Conservation (phyloP, 1,140 invertebrate species). For the Drosophila quadrilineata region DNA sequence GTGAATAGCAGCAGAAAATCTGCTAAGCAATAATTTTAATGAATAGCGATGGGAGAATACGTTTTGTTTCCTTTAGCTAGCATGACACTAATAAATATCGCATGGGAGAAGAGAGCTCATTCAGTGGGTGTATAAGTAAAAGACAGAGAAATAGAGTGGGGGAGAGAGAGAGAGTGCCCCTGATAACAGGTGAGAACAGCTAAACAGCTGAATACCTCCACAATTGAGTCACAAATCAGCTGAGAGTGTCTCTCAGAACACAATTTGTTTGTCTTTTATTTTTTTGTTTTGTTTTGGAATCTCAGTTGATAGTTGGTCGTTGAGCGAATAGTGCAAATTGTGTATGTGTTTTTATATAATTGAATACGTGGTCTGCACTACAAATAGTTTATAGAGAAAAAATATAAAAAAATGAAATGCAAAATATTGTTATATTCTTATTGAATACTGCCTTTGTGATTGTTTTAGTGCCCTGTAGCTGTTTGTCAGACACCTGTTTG, state of each 20-base stretch:
- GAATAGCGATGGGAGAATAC: too few species aligned
- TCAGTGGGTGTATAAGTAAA: background rate
- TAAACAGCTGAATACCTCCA: slow-evolving; percentile 9
- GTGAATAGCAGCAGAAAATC: too few species aligned
- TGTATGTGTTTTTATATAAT: background rate
- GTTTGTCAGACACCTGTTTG: slow-evolving; percentile 6
- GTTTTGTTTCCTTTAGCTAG: too few species aligned
- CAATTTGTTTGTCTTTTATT: slow-evolving; percentile 22
- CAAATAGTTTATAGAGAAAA: too few species aligned
- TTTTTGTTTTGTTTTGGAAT: slow-evolving; percentile 24
- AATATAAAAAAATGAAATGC: background rate
- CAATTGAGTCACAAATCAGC: too few species aligned
- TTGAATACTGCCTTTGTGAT: too few species aligned
- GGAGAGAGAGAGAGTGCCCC: background rate
- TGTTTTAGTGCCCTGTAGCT: background rate
- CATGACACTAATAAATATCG: background rate
- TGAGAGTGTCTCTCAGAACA: too few species aligned
- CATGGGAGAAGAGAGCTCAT: background rate
- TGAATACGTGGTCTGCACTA: too few species aligned
- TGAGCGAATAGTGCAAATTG: slow-evolving; percentile 24
- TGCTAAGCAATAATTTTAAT: too few species aligned
- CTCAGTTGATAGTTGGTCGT: slow-evolving; percentile 42
- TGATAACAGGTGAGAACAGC: background rate
- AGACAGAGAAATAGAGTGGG: background rate
- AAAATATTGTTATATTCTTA: too few species aligned